Evolutionary conservation across 2,113 vertebrate species (phyloP).

Genomic region (Eretmochelys imbricata): DNA sequence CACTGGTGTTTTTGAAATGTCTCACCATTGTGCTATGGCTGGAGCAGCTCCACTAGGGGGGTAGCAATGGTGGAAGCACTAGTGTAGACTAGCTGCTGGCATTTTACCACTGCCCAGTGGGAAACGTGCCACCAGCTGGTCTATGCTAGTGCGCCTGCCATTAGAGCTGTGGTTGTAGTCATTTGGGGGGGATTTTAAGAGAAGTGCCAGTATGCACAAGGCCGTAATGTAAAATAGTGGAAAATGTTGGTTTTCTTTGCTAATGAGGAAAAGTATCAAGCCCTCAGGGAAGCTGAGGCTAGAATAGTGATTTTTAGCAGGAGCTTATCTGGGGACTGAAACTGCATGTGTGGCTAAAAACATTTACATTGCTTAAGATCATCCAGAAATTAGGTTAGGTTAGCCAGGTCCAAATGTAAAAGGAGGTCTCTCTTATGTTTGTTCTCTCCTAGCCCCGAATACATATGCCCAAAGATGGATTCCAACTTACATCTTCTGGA

Average conservation of each 20-base stretch:
- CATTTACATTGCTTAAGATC: conserved; percentile 35
- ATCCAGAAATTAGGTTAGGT: conserved; percentile 64
- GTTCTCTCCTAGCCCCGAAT: conserved; percentile 80
- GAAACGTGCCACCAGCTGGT: background rate
- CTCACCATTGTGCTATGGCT: background rate
- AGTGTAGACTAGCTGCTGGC: conserved; percentile 14
- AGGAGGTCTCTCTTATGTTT: conserved; percentile 78
- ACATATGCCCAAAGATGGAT: conserved; percentile 81
- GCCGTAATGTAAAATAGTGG: background rate
- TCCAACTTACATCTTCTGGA: conserved; percentile 78
- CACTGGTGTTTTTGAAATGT: conserved; percentile 9
- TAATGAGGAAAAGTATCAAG: background rate
- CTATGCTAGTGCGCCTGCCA: background rate
- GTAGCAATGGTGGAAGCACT: background rate
- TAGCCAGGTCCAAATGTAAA: conserved; percentile 78
- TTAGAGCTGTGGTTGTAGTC: background rate
- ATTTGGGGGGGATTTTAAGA: background rate
- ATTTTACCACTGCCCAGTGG: background rate
- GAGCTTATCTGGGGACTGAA: conserved; percentile 26
- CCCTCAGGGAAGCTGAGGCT: conserved; percentile 4
- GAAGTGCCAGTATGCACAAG: background rate
- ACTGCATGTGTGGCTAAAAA: background rate
- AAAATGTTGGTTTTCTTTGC: background rate
- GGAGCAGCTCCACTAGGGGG: background rate
- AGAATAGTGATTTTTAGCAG: conserved; percentile 10